Conservation (phyloP, 2,113 vertebrate genomes). For the Fregetta grallaria region DNA sequence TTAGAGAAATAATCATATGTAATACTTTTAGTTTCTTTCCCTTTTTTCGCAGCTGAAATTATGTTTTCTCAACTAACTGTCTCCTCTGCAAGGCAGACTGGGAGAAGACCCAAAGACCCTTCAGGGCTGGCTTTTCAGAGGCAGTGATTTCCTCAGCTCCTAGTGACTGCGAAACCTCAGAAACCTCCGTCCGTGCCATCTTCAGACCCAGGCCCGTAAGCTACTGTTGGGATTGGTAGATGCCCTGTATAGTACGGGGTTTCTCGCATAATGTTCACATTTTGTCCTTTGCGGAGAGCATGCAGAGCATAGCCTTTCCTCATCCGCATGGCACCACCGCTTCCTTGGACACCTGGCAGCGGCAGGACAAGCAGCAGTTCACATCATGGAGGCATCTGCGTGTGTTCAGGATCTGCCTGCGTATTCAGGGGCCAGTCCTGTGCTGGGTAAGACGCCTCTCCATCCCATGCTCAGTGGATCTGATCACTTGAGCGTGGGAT, state of each 20-base stretch:
- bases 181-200: neutral
- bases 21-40: neutral
- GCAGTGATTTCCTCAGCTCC: neutral
- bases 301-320: neutral
- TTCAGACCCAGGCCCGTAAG: neutral
- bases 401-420: neutral
- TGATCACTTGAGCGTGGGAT: neutral
- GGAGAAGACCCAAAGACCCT: neutral
- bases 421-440: neutral
- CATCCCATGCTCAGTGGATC: neutral
- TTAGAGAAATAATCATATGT: neutral
- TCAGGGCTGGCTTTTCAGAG: neutral
- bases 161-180: neutral
- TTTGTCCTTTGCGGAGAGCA: neutral
- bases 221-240: neutral
- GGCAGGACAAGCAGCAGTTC: neutral
- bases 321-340: neutral
- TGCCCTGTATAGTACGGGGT: neutral
- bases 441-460: neutral
- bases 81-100: neutral
- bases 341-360: neutral
- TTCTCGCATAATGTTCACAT: neutral
- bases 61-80: neutral
- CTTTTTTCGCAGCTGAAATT: neutral
- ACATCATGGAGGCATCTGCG: accelerated